Percentiles rank a stretch among this genome's conserved stretches.
These are phyloP conservation scores for Philonicus albiceps DNA, from an alignment of 2,888 invertebrate genomes.

Conservation along the genomic window DNA sequence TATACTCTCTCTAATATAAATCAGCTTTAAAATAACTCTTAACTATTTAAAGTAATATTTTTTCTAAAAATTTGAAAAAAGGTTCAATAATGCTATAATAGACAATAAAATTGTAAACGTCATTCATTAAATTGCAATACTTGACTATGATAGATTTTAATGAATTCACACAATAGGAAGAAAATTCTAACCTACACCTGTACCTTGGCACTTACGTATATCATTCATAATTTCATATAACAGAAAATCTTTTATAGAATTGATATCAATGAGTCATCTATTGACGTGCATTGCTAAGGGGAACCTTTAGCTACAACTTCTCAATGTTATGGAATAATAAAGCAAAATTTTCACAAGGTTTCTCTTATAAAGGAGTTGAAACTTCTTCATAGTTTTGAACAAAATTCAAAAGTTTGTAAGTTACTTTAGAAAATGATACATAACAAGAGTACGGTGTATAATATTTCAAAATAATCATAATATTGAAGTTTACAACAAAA, in stretches of 20 bases:
- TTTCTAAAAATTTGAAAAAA: no score
- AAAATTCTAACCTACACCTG: not conserved
- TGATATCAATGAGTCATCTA: not conserved
- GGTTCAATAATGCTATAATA: no score
- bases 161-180: not conserved
- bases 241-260: not conserved
- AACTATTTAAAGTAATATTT: no score
- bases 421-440: not conserved
- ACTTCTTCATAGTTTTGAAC: not conserved
- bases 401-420: not conserved
- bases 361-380: not conserved
- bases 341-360: not conserved
- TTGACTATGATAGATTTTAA: no score
- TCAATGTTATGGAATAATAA: not conserved
- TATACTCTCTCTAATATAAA: no score
- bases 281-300: not conserved
- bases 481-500: not conserved
- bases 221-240: not conserved
- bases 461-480: not conserved
- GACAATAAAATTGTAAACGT: no score
- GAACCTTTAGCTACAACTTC: not conserved
- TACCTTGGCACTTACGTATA: not conserved
- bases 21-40: no score
- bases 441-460: not conserved
- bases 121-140: not conserved